Percentiles rank a stretch among this genome's conserved stretches.
phyloP scores from a whole-genome alignment of 2,797 vertebrate species.

The Aeoliscus strigatus region DNA sequence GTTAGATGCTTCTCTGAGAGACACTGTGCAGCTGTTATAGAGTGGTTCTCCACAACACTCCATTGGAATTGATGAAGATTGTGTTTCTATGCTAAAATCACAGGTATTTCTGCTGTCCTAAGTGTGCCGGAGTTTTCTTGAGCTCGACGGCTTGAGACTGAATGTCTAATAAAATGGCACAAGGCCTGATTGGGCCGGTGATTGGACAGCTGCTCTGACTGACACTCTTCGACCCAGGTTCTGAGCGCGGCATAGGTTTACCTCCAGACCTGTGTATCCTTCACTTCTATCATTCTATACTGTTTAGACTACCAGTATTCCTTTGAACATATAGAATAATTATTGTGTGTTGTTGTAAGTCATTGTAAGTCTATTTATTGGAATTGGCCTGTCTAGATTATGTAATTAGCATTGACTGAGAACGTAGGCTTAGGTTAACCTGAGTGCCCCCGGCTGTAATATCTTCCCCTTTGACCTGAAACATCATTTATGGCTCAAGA shows the following conservation, averaged over 20 bases:
- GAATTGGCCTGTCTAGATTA: slow-evolving; percentile 33
- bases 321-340: slow-evolving; percentile 48
- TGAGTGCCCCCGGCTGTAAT: slow-evolving; percentile 30
- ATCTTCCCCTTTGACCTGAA: slow-evolving; percentile 34
- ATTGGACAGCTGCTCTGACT: slow-evolving; percentile 60
- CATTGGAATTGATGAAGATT: slow-evolving; percentile 36
- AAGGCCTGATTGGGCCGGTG: slow-evolving; percentile 58
- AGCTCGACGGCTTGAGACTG: slow-evolving; percentile 53
- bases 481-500: slow-evolving; percentile 46
- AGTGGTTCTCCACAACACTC: slow-evolving; percentile 7
- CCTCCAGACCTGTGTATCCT: slow-evolving; percentile 46
- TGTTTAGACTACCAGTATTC: too few species aligned
- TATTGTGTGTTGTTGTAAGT: slow-evolving; percentile 46
- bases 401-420: slow-evolving; percentile 49
- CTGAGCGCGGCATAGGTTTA: slow-evolving; percentile 31
- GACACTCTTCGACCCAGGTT: slow-evolving; percentile 49
- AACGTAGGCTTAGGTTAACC: slow-evolving; percentile 37
- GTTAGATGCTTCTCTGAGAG: slow-evolving; percentile 27
- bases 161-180: slow-evolving; percentile 51
- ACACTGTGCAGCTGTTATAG: slow-evolving; percentile 4
- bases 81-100: slow-evolving; percentile 38
- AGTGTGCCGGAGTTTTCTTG: slow-evolving; percentile 41
- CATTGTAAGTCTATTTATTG: slow-evolving; percentile 26
- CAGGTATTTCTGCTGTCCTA: slow-evolving; percentile 17
- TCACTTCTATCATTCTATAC: too few species aligned